These are phyloP conservation scores for mouse (Mus musculus) DNA, from an alignment of 2,113 vertebrate species.

Conservation along the genomic window GRCm39 chr14:28026501-28027000, in stretches of 20 bases:
- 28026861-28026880: neutral
- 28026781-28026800: neutral
- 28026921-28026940: neutral
- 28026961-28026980: neutral
- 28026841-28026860: neutral
- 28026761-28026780: neutral
- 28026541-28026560: neutral
- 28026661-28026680: neutral
- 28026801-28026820: no score
- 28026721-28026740: neutral
- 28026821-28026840: neutral
- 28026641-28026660: neutral
- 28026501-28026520: neutral
- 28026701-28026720: neutral
- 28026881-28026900: neutral
- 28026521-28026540: slow-evolving; percentile 11
- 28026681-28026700: neutral
- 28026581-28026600: neutral
- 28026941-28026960: neutral
- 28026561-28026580: neutral
- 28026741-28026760: neutral
- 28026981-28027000: neutral
- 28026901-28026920: neutral
- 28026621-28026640: neutral
- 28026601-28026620: neutral